Conservation (phyloP, 2,797 vertebrate genomes). For the Sebastes itinus region DNA sequence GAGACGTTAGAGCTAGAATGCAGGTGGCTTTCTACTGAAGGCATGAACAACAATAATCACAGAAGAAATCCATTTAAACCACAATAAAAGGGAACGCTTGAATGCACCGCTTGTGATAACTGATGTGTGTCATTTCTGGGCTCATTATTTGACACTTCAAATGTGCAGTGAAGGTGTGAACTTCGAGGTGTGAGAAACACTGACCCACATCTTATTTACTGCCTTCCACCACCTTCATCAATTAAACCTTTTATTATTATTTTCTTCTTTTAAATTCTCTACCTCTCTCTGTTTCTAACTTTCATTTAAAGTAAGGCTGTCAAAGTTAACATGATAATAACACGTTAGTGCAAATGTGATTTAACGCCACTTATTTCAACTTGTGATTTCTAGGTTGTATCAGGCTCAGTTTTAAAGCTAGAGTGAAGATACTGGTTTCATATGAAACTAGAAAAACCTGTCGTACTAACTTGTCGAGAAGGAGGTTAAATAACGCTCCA, state of each 20-base stretch:
- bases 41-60: neutral
- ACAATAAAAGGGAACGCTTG: neutral
- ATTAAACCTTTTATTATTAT: neutral
- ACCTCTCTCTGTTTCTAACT: neutral
- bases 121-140: neutral
- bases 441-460: too few species aligned
- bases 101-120: neutral
- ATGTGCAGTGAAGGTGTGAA: neutral
- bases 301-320: neutral
- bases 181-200: neutral
- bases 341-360: too few species aligned
- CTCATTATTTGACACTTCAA: neutral
- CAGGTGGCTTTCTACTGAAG: constrained; percentile 2
- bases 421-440: too few species aligned
- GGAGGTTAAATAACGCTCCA: too few species aligned
- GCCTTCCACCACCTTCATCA: neutral
- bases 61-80: constrained; percentile 6
- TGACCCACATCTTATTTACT: neutral
- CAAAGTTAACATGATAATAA: too few species aligned
- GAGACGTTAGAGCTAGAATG: neutral
- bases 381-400: too few species aligned
- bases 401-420: too few species aligned
- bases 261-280: neutral
- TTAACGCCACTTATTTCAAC: too few species aligned
- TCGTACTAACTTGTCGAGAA: too few species aligned